Base-by-base conservation (phyloP, 2,113 vertebrate species). In the Pseudolaguvia tuberculata region DNA sequence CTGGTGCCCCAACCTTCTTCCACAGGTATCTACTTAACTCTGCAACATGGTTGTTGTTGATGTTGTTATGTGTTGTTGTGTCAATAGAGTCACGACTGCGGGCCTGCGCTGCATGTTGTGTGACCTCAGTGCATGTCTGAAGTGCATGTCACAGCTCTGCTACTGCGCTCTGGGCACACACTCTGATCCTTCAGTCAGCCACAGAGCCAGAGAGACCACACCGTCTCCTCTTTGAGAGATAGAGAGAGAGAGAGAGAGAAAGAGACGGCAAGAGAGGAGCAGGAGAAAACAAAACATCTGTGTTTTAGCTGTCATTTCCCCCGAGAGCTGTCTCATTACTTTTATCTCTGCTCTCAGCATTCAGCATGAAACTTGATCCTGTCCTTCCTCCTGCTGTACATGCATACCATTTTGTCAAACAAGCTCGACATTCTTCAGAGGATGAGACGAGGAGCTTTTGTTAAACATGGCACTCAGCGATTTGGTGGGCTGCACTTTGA, bases 271-370 rank as follows among this genome's bases (percentile, higher is more conserved):
- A 75, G 76, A 78, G 78, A n/a, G n/a, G n/a, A n/a, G n/a, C n/a
- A n/a, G n/a, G n/a, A n/a, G n/a, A n/a, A n/a, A n/a, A n/a, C n/a
- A n/a, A 83, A 83, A 83, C 78, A 83, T 80, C 76, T 83, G 81
- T 78, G 81, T 80, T 83, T 76, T 83, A 83, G 72, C 81, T 76
- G 81, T 83, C 81, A 80, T 78, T 75, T 67, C 78, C 70, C 81
- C 69, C 45, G 72, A 78, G 78, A 78, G 78, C 78, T 76, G 81
- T 78, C 81, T 83, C 78, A 78, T 83, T 80, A 80, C 65, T 76
- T 83, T 83, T 83, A 83, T 83, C 81, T 80, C 78, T 59, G 62
- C 62, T 29, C 55, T 75, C 81, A 68, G 75, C 55, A 50, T 80
- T 76, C 78, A 72, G 78, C 76, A 59, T 75, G 72, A 82, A 81